Evolutionary conservation across 2,113 vertebrate genomes (phyloP).

Genomic region (Mormyrus lacerda): DNA sequence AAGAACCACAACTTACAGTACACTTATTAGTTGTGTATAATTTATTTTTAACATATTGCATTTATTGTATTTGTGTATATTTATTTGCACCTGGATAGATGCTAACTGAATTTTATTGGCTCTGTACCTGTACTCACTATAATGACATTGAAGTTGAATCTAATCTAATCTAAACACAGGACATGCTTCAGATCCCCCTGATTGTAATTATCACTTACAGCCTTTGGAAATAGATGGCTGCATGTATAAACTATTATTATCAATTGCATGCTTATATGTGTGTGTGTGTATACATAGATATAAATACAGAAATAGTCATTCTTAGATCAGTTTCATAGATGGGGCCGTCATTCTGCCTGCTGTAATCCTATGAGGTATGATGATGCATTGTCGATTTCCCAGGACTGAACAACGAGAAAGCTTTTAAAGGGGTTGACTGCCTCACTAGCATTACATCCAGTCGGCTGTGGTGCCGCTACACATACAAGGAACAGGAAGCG

Average conservation of each 20-base stretch:
- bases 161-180: no score
- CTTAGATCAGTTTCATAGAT: neutral
- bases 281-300: neutral
- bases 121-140: no score
- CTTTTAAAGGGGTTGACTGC: neutral
- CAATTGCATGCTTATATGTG: neutral
- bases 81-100: neutral
- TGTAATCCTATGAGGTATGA: neutral
- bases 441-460: neutral
- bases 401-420: neutral
- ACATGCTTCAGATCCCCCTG: no score
- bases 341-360: neutral
- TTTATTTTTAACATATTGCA: no score
- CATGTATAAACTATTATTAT: no score
- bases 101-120: no score
- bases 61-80: neutral
- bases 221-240: no score
- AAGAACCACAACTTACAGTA: no score
- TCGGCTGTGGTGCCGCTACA: neutral
- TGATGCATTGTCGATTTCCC: neutral
- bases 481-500: neutral
- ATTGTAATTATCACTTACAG: no score
- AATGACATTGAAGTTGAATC: no score
- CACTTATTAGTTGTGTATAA: no score
- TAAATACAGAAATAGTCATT: neutral